These are phyloP conservation scores for Propsilocerus akamusi DNA, from an alignment of 1,140 invertebrate genomes.

Conservation along the genomic window DNA sequence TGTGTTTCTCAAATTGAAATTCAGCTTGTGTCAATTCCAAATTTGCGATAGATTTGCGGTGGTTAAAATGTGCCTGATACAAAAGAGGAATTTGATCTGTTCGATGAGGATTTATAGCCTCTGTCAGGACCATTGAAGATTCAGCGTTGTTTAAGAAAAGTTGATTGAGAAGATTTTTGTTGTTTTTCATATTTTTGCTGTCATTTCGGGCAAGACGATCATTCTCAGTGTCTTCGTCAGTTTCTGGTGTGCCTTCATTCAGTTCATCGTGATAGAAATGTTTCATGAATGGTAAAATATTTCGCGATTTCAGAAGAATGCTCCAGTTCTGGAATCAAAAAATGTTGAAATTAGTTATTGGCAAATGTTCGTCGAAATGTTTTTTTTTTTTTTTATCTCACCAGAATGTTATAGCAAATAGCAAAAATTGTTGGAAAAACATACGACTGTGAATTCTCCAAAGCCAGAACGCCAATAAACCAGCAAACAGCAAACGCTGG, in stretches of 20 bases:
- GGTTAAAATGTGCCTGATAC: not conserved
- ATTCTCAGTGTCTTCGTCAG: not conserved
- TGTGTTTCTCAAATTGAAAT: not conserved
- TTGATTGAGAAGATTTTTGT: not conserved
- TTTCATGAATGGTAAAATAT: constrained; percentile 6
- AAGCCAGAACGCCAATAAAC: constrained; percentile 47
- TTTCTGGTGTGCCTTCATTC: not conserved
- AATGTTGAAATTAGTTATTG: not conserved
- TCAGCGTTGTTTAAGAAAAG: not conserved
- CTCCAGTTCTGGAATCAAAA: constrained; percentile 6
- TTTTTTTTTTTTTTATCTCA: constrained; percentile 16
- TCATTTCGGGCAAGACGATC: not conserved
- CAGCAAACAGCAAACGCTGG: constrained; percentile 41
- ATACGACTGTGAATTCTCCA: constrained; percentile 42
- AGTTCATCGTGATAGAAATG: not conserved
- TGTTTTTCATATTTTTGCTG: not conserved
- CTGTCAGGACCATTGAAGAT: not conserved
- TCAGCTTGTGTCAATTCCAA: not conserved
- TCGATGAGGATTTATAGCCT: not conserved
- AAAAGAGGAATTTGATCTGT: constrained; percentile 7
- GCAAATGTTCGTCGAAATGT: not conserved
- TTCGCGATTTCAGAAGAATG: constrained; percentile 2
- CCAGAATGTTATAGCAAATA: constrained; percentile 30
- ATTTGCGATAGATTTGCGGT: constrained; percentile 2
- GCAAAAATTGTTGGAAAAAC: constrained; percentile 37